Evolutionary conservation across 2,888 invertebrate species (phyloP), one percentile per base, ranked within the genome.

Genomic region (Tachina fera): DNA sequence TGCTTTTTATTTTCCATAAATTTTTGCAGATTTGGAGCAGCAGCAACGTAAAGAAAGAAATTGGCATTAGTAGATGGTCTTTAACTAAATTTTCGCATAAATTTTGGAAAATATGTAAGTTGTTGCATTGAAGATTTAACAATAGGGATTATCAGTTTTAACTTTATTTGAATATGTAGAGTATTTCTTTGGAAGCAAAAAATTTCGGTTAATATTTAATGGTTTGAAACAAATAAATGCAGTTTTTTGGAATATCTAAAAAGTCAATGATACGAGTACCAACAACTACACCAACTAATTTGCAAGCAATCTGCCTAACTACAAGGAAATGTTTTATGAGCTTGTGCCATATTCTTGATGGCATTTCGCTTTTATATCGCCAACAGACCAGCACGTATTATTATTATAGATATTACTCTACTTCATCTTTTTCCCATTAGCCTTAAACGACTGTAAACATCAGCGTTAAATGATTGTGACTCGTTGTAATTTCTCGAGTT

Each of bases 21-120:
- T 43, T 31, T 56, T 65, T 65, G 45, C 14, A 61, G 53, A 19
- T 31, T 53, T 45, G 39, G 16, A 53, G 45, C 11, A n/a, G 6
- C 31, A 6, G 6, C 31, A 2, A 31, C 6, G 31, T 31, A 31
- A 31, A 31, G 60, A 31, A 63, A 63, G 16, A 58, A 63, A 45
- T 53, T 53, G n/a, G 45, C n/a, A 72, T 56, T 71, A 61, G n/a
- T 61, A n/a, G n/a, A n/a, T 22, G 47, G 41, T 56, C 47, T 72
- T 56, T 41, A 22, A 74, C 31, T 6, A 39, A 67, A 67, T 65
- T n/a, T 72, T 58, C 10, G 2, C 8, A 45, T 39, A 9, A 47
- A 51, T 47, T 67, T 56, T 47, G 19, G 3, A 53, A 51, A 45
- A 19, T 14, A 0, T 9, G 1, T 31, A 31, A 11, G 19, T 43